Conservation (phyloP, 2,113 vertebrate genomes). For the Riparia riparia region DNA sequence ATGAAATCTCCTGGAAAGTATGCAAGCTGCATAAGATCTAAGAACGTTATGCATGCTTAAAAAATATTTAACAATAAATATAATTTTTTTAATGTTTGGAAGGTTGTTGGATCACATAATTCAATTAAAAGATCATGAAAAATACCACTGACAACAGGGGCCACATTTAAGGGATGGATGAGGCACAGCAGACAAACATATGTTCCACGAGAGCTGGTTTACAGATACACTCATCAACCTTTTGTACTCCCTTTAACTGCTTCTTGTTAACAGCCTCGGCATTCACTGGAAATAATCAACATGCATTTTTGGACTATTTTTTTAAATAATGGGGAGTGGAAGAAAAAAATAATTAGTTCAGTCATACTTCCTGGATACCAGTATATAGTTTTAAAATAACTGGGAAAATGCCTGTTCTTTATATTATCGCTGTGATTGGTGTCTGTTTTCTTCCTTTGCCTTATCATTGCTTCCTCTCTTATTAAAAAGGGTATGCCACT, state of each 20-base stretch:
- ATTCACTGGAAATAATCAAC: not conserved
- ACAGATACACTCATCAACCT: not conserved
- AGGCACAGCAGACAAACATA: not conserved
- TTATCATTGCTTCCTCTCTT: constrained; percentile 42
- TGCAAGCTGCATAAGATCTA: not conserved
- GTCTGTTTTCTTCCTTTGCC: constrained; percentile 2
- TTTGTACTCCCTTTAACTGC: not conserved
- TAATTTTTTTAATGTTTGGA: not conserved
- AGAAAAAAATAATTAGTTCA: not conserved
- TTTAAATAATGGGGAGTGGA: not conserved
- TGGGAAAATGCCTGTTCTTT: not conserved
- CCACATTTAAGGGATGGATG: rapidly evolving
- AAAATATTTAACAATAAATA: not conserved
- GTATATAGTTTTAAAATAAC: not conserved
- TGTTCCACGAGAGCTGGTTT: not conserved
- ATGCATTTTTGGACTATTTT: not conserved
- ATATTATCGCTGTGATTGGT: not conserved
- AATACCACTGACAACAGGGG: not conserved
- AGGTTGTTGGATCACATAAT: not conserved
- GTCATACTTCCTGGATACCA: not conserved
- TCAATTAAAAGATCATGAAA: not conserved
- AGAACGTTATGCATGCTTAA: not conserved
- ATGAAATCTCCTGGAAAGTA: not conserved
- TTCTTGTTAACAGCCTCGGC: not conserved
- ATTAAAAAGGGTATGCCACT: not conserved